Percentiles rank a stretch among this genome's conserved stretches.
These are phyloP conservation scores for Strigamia transsilvanica DNA, from an alignment of 2,888 invertebrate genomes.

Conservation along the genomic window DNA sequence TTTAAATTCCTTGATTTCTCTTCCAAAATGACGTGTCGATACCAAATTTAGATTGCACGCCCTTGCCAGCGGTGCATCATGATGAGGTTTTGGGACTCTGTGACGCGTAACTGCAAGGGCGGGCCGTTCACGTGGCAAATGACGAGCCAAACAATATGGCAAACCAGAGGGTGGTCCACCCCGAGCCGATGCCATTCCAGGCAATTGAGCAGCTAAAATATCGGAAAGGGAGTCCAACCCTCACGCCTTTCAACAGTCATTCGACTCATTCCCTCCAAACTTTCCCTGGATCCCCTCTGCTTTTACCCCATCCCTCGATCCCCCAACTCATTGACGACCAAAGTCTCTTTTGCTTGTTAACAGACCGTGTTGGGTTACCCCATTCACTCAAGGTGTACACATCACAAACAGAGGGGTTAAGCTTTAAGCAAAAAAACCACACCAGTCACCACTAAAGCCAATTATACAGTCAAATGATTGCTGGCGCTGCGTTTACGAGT, in stretches of 20 bases:
- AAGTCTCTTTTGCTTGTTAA: neutral
- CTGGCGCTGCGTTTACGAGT: neutral
- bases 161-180: conserved; percentile 1
- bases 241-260: conserved; percentile 11
- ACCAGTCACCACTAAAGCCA: neutral
- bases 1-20: too few relatives aligned
- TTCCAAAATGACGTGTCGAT: neutral
- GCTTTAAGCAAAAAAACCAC: neutral
- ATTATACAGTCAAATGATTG: conserved; percentile 14
- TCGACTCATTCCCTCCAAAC: neutral
- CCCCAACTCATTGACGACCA: conserved; percentile 14
- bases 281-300: neutral
- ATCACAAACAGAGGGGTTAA: conserved; percentile 13
- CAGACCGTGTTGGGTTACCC: conserved; percentile 20
- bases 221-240: conserved; percentile 17
- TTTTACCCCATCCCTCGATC: neutral
- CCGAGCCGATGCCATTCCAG: conserved; percentile 1
- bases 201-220: conserved; percentile 20
- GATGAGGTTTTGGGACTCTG: neutral
- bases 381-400: conserved; percentile 13
- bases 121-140: neutral
- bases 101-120: conserved; percentile 20
- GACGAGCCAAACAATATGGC: neutral
- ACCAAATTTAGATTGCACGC: neutral
- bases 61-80: neutral